Percentiles rank a stretch among this genome's conserved stretches.
Evolutionary conservation across 2,888 invertebrate species (phyloP).

Genomic region (Axea sp.): DNA sequence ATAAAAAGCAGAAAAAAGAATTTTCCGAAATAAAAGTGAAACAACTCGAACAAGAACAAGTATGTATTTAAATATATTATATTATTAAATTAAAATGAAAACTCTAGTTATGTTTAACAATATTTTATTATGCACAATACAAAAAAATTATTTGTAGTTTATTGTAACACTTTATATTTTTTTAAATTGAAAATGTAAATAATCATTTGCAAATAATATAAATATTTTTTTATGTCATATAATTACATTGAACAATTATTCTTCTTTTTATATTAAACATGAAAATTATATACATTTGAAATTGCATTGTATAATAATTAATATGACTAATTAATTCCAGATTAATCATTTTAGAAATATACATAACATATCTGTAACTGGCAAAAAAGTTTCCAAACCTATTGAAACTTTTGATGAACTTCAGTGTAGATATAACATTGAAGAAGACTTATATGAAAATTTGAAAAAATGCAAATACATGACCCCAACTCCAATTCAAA

Average conservation of each 20-base stretch:
- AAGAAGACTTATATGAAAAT: conserved; percentile 84
- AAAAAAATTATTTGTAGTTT: no score
- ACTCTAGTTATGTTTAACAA: conserved; percentile 11
- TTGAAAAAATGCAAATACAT: conserved; percentile 85
- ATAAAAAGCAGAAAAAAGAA: conserved; percentile 65
- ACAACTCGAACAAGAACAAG: conserved; percentile 80
- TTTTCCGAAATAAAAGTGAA: conserved; percentile 78
- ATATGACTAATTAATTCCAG: conserved; percentile 78
- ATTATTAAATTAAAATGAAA: no score
- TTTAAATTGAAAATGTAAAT: no score
- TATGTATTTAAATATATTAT: conserved; percentile 7
- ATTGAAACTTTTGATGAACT: conserved; percentile 86
- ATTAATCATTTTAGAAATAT: conserved; percentile 87
- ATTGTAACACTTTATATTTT: no score
- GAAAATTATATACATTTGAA: no score
- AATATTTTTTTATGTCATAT: no score
- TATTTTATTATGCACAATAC: conserved; percentile 3
- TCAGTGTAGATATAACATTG: conserved; percentile 81
- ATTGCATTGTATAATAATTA: neutral
- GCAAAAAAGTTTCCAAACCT: conserved; percentile 89
- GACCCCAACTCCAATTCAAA: conserved; percentile 93
- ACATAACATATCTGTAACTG: conserved; percentile 88
- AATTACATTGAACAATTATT: no score
- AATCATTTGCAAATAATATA: no score
- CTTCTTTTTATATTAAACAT: no score